Conservation (phyloP, 2,113 vertebrate genomes). For the Lethenteron reissneri region DNA sequence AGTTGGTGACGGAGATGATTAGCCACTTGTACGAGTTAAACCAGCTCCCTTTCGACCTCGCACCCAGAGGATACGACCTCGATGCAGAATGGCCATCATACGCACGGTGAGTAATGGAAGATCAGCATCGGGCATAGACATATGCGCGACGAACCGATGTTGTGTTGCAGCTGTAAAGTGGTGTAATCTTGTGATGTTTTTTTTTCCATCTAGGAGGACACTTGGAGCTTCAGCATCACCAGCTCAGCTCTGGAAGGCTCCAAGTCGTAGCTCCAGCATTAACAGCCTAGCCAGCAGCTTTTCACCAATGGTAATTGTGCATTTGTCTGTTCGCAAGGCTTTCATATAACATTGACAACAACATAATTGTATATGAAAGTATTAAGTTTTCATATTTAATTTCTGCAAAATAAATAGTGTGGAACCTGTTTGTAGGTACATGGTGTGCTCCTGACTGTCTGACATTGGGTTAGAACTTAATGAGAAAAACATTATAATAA, state of each 20-base stretch:
- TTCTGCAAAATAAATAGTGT: no score
- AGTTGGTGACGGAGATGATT: constrained; percentile 57
- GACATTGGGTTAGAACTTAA: no score
- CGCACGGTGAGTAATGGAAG: constrained; percentile 35
- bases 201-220: constrained; percentile 35
- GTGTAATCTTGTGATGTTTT: constrained; percentile 3
- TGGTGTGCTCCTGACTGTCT: no score
- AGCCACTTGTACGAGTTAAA: constrained; percentile 76
- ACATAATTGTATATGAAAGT: no score
- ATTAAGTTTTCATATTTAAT: no score
- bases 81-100: constrained; percentile 70
- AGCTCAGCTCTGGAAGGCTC: constrained; percentile 48
- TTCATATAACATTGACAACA: no score
- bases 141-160: background rate
- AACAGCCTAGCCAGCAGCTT: constrained; percentile 63
- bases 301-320: constrained; percentile 18
- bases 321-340: no score
- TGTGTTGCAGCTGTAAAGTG: background rate
- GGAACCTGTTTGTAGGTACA: no score
- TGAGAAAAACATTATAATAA: no score
- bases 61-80: constrained; percentile 61
- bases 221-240: constrained; percentile 27
- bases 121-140: no score
- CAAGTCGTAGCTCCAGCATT: constrained; percentile 76
- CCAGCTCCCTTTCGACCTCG: constrained; percentile 59